A percentile compares a stretch with the other conserved stretches of the same genome.
Evolutionary conservation across 30 jellyfish, hydroid and myxozoan species (phyloP).

Genomic region (Kudoa iwatai): DNA sequence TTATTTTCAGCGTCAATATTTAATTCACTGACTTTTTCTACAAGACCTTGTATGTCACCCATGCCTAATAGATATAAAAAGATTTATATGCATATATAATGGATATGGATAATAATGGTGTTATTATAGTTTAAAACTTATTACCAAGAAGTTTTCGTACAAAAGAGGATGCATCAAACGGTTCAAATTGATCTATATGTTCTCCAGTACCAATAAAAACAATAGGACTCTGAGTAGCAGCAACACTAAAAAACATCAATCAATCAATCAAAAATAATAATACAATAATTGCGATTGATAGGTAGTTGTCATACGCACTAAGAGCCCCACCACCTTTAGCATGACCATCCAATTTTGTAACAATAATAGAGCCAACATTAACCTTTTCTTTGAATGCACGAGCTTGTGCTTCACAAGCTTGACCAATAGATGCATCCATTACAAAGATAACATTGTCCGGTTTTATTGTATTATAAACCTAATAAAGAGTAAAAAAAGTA

Average conservation of each 20-base stretch:
- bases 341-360: constrained; percentile 86
- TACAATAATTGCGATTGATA: neutral
- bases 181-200: constrained; percentile 78
- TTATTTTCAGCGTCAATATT: constrained; percentile 80
- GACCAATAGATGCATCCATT: constrained; percentile 99
- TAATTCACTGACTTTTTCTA: constrained; percentile 60
- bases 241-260: constrained; percentile 15
- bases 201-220: constrained; percentile 94
- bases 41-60: constrained; percentile 91
- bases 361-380: constrained; percentile 83
- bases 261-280: neutral
- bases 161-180: constrained; percentile 61
- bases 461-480: neutral
- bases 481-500: neutral
- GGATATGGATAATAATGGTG: neutral
- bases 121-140: constrained; percentile 1
- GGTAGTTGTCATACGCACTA: constrained; percentile 34
- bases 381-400: constrained; percentile 88
- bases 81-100: neutral
- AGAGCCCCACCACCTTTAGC: constrained; percentile 99
- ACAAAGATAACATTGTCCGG: constrained; percentile 90
- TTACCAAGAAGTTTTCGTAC: constrained; percentile 71
- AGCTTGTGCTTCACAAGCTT: constrained; percentile 96
- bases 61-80: constrained; percentile 11
- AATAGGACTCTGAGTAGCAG: constrained; percentile 82